Percentiles rank a stretch among this genome's conserved stretches.
Conservation (phyloP, 2,113 vertebrate genomes). For the Pantherophis guttatus region DNA sequence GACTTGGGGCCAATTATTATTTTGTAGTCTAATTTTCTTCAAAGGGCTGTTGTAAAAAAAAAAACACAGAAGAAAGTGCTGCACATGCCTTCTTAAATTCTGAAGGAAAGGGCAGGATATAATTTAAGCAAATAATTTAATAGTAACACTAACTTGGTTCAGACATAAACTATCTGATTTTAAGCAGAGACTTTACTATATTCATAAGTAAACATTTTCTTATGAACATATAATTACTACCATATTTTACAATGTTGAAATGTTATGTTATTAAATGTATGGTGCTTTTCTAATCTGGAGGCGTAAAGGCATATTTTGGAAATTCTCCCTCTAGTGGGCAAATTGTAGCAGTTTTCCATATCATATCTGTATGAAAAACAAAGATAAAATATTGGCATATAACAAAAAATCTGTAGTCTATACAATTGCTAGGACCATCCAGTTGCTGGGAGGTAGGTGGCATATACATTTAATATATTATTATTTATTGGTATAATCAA, state of each 20-base stretch:
- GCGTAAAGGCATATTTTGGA: slow-evolving; percentile 33
- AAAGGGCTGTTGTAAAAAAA: neutral
- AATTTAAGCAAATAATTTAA: neutral
- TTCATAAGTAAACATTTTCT: neutral
- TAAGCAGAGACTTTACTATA: neutral
- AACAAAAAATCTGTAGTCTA: neutral
- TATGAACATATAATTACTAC: neutral
- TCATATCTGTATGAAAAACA: neutral
- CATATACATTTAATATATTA: neutral
- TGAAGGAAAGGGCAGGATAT: neutral
- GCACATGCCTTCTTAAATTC: neutral
- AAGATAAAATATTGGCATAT: neutral
- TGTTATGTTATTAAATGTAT: neutral
- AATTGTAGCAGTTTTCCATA: neutral
- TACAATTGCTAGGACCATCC: neutral
- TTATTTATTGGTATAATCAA: neutral
- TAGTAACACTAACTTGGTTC: neutral
- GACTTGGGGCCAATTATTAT: neutral
- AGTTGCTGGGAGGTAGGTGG: neutral
- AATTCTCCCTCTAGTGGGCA: slow-evolving; percentile 57
- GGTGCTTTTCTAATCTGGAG: neutral
- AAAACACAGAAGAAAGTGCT: neutral
- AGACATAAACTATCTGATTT: neutral
- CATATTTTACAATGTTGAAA: neutral
- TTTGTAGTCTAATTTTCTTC: neutral